Percentiles rank a stretch among this genome's conserved stretches.
Evolutionary conservation across 1,140 invertebrate species (phyloP).

Genomic region (Bombus haemorrhoidalis): DNA sequence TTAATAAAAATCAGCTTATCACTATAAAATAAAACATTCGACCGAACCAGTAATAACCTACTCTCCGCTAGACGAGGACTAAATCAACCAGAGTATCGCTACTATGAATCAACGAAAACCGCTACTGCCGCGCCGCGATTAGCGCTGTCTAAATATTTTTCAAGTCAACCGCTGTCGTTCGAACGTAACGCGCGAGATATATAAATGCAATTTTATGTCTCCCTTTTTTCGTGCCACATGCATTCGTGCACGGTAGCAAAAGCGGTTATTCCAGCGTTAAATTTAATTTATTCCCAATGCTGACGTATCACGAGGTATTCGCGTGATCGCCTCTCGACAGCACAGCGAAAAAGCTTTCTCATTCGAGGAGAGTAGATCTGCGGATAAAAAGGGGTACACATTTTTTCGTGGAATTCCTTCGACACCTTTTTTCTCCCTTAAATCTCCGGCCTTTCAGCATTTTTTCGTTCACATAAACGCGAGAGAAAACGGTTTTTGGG

Average conservation of each 20-base stretch:
- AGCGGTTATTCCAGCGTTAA: neutral
- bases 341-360: neutral
- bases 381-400: neutral
- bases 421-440: neutral
- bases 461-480: neutral
- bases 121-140: neutral
- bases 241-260: neutral
- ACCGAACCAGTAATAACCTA: too few species aligned
- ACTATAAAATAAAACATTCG: too few species aligned
- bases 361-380: neutral
- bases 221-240: neutral
- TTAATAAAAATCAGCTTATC: too few species aligned
- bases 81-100: neutral
- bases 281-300: neutral
- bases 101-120: neutral
- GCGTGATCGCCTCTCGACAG: slow-evolving; percentile 1
- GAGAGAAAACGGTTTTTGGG: neutral
- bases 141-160: neutral
- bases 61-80: too few species aligned
- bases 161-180: neutral
- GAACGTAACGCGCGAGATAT: neutral
- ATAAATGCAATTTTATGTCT: neutral
- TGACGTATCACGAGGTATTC: neutral
- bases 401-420: neutral
- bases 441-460: too few species aligned